Evolutionary conservation across 2,888 invertebrate genomes (phyloP), one percentile per base, ranked within the genome.

Genomic region (Bhutanitis thaidina): DNA sequence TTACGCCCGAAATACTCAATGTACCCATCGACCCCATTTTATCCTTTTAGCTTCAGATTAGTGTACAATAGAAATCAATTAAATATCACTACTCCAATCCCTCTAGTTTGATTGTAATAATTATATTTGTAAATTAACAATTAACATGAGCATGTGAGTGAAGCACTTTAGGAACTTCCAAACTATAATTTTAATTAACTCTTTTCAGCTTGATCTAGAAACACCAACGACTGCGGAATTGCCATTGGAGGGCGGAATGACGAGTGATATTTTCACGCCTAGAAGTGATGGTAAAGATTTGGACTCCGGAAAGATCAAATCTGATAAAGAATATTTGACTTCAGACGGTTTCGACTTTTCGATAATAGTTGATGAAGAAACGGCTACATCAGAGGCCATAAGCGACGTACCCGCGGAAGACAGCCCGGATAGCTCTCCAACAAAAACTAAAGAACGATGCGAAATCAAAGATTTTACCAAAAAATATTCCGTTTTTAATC

Each of bases 141-240:
- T n/a, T n/a, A n/a, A n/a, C n/a, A n/a, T n/a, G n/a, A n/a, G n/a
- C n/a, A n/a, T n/a, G n/a, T n/a, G n/a, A n/a, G n/a, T n/a, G n/a
- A n/a, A n/a, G n/a, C n/a, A n/a, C 5, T 20, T 20, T 20, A 3
- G 20, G 5, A 5, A 3, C 5, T 20, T 2, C 5, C 5, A 20
- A 3, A 20, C 20, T 20, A 20, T 20, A 20, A 5, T 20, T 20
- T 20, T 20, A 3, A 20, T 20, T 20, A 3, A 20, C 5, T 20
- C 2, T 20, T 20, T 20, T 5, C 20, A 90, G 90, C 73, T 90
- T 13, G 89, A 90, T 53, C 60, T 90, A 34, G 90, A 90, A 78
- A 90, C 90, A 1, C 90, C 90, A 8, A 88, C 89, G 2, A 90
- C 90, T 27, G 86, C 86, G 1, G 90, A 90, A 14, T 63, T 88